Percentiles rank a stretch among this genome's conserved stretches.
Conservation (phyloP, 1,140 invertebrate species). For the Platyscapa corneri region DNA sequence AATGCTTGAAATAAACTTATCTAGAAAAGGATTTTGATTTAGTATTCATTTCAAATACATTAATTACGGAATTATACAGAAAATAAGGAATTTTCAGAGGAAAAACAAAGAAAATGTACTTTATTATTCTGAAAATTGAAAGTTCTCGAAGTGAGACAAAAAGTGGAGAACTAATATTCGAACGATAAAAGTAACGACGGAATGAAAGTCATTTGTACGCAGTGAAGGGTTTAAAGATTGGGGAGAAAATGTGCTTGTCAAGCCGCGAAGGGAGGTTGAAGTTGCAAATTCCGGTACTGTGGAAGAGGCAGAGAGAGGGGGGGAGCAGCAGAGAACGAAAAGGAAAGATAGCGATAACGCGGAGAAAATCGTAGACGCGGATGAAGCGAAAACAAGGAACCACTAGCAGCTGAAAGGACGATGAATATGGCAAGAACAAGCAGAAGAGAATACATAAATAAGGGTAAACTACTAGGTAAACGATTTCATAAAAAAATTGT, state of each 20-base stretch:
- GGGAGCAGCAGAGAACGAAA: constrained; percentile 10
- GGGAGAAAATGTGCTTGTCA: neutral
- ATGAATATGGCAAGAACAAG: neutral
- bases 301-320: constrained; percentile 25
- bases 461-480: neutral
- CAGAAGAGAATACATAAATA: neutral
- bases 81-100: too few relatives aligned
- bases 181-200: constrained; percentile 44
- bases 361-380: neutral
- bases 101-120: constrained; percentile 43
- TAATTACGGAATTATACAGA: too few relatives aligned
- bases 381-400: constrained; percentile 4
- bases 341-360: neutral
- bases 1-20: too few relatives aligned
- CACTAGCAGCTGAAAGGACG: neutral
- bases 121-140: constrained; percentile 45
- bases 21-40: too few relatives aligned
- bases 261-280: constrained; percentile 40
- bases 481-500: neutral
- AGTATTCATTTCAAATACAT: too few relatives aligned
- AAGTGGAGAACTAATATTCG: constrained; percentile 45
- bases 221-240: neutral
- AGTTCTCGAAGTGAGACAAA: constrained; percentile 21
- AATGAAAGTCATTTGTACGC: neutral
- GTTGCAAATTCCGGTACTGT: constrained; percentile 12